phyloP scores from a whole-genome alignment of 1,140 invertebrate species.

The Thaumatotibia leucotreta region DNA sequence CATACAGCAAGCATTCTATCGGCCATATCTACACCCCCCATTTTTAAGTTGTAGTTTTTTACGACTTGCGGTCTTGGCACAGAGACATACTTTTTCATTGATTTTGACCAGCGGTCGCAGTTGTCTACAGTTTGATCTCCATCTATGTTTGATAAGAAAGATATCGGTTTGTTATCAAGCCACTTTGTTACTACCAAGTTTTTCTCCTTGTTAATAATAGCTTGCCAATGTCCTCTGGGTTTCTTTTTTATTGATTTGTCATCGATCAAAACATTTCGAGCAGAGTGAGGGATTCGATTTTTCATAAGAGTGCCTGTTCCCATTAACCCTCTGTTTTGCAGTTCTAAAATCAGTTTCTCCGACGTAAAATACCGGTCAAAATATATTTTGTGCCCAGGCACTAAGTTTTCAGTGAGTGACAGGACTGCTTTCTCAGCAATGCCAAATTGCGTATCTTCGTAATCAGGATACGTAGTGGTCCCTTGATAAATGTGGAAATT shows the following conservation, averaged over 20 bases:
- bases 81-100: not conserved
- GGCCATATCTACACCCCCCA: conserved; percentile 28
- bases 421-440: conserved; percentile 5
- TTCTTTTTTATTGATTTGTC: conserved; percentile 13
- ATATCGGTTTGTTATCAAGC: conserved; percentile 20
- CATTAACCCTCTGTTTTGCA: not conserved
- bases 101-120: not conserved
- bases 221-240: conserved; percentile 7
- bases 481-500: not conserved
- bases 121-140: conserved; percentile 7
- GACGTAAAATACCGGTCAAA: conserved; percentile 26
- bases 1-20: conserved; percentile 27
- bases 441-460: not conserved
- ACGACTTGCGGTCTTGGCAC: conserved; percentile 18
- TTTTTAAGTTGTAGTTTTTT: conserved; percentile 23
- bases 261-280: conserved; percentile 1
- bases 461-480: not conserved
- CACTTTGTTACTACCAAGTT: conserved; percentile 21
- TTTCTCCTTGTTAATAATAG: not conserved
- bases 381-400: conserved; percentile 19
- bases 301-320: conserved; percentile 24
- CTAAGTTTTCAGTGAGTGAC: not conserved
- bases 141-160: conserved; percentile 12
- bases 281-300: conserved; percentile 19
- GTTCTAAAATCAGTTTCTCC: conserved; percentile 20